A percentile compares a stretch with the other conserved stretches of the same genome.
Conservation (phyloP, 2,113 vertebrate species). For the Callionymus lyra region DNA sequence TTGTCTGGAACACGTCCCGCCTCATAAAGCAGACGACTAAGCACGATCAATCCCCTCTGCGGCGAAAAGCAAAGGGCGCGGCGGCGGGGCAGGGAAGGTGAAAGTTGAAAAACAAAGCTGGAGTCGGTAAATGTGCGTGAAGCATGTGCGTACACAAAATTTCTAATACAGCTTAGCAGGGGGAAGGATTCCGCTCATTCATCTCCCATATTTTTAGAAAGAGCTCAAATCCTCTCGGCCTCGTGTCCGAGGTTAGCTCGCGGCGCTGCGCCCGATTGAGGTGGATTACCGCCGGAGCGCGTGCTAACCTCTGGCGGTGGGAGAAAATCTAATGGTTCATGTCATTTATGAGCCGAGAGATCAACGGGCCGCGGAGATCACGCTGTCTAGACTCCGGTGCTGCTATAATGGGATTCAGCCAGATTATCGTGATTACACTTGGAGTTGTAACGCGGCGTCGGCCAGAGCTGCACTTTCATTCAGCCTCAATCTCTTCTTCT, state of each 20-base stretch:
- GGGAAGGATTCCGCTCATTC: slow-evolving; percentile 22
- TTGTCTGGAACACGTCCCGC: slow-evolving; percentile 43
- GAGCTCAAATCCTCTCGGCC: slow-evolving; percentile 26
- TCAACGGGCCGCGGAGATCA: slow-evolving; percentile 51
- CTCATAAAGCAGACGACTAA: slow-evolving; percentile 31
- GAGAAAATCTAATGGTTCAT: slow-evolving; percentile 10
- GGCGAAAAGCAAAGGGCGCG: not conserved
- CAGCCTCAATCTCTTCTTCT: not conserved
- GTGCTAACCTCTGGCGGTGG: not conserved
- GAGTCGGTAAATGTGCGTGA: slow-evolving; percentile 26
- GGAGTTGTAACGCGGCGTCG: slow-evolving; percentile 41
- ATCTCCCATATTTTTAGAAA: slow-evolving; percentile 29
- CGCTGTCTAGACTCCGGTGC: slow-evolving; percentile 66
- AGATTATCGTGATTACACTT: slow-evolving; percentile 69
- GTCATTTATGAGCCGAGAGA: slow-evolving; percentile 24
- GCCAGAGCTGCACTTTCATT: slow-evolving; percentile 25
- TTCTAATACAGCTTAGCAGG: slow-evolving; percentile 25
- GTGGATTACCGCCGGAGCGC: slow-evolving; percentile 33
- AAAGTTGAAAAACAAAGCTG: slow-evolving; percentile 13
- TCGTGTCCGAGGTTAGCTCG: slow-evolving; percentile 14
- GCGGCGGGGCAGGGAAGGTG: slow-evolving; percentile 4
- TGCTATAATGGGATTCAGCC: slow-evolving; percentile 74
- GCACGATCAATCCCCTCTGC: slow-evolving; percentile 31
- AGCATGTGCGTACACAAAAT: slow-evolving; percentile 7
- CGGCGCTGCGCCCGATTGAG: slow-evolving; percentile 21